These are phyloP conservation scores for Sinocyclocheilus maitianheensis DNA, from an alignment of 2,113 vertebrate genomes.

Conservation along the genomic window DNA sequence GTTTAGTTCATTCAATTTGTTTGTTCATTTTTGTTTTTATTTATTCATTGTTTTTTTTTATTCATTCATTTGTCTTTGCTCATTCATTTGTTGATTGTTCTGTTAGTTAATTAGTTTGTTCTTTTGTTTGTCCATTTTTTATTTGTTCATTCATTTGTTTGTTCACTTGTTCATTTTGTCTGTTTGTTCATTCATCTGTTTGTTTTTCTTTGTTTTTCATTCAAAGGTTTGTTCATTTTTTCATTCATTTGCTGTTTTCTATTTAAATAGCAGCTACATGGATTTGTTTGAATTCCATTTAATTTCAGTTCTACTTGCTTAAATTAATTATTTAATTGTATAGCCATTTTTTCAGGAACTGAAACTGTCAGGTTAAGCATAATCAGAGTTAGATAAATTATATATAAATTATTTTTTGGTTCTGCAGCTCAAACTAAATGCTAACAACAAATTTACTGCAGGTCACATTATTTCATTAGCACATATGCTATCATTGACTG, in stretches of 20 bases:
- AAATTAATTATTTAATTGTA: background rate
- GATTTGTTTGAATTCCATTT: background rate
- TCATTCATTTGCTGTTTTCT: background rate
- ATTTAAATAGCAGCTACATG: background rate
- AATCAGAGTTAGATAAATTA: background rate
- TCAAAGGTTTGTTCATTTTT: background rate
- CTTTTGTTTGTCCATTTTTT: background rate
- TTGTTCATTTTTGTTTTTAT: background rate
- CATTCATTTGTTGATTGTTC: background rate
- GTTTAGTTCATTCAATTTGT: background rate
- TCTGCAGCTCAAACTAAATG: background rate
- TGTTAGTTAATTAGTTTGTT: background rate
- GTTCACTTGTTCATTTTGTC: background rate
- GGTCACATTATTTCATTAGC: constrained; percentile 6
- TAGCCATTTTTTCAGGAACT: background rate
- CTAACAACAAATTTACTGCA: background rate
- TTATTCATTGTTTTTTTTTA: background rate
- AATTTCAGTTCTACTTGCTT: background rate
- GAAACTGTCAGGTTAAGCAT: background rate
- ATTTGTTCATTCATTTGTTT: background rate
- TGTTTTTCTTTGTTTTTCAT: background rate
- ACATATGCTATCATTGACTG: constrained; percentile 9
- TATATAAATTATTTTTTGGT: background rate
- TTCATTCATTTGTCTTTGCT: background rate
- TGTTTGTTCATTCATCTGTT: background rate